phyloP scores from a whole-genome alignment of 92 coral and sea anemone species.

The Isaurus tuberculatus region DNA sequence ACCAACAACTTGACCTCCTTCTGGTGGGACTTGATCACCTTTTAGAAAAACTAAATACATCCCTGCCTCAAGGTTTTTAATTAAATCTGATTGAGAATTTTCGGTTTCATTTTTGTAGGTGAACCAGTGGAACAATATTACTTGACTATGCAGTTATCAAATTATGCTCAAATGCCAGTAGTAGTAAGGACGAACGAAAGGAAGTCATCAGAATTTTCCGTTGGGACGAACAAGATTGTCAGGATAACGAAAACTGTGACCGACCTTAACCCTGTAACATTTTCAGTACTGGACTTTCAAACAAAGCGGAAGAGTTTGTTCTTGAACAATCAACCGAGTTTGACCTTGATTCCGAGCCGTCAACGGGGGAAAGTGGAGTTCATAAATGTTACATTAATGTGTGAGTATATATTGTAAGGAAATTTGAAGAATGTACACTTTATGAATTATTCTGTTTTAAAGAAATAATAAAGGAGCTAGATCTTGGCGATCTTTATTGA shows the following conservation, averaged over 20 bases:
- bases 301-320: conserved; percentile 48
- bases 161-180: conserved; percentile 77
- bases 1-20: neutral
- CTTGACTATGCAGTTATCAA: conserved; percentile 72
- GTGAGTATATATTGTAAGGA: conserved; percentile 52
- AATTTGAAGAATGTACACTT: no score
- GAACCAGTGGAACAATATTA: conserved; percentile 62
- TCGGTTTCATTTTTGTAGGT: conserved; percentile 44
- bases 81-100: neutral
- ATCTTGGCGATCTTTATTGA: no score
- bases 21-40: no score
- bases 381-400: conserved; percentile 66
- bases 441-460: no score
- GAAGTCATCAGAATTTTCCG: conserved; percentile 67
- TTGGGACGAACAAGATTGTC: conserved; percentile 66
- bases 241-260: conserved; percentile 82
- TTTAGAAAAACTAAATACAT: no score
- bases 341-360: conserved; percentile 68
- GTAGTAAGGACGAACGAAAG: conserved; percentile 74
- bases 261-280: conserved; percentile 62
- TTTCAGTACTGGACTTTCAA: conserved; percentile 62
- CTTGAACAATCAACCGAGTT: conserved; percentile 83
- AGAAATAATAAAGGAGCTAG: no score
- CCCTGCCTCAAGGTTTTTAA: neutral
- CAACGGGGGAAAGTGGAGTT: conserved; percentile 53